A percentile compares a stretch with the other conserved stretches of the same genome.
Conservation (phyloP, 2,797 vertebrate species). For the Artibeus jamaicensis region DNA sequence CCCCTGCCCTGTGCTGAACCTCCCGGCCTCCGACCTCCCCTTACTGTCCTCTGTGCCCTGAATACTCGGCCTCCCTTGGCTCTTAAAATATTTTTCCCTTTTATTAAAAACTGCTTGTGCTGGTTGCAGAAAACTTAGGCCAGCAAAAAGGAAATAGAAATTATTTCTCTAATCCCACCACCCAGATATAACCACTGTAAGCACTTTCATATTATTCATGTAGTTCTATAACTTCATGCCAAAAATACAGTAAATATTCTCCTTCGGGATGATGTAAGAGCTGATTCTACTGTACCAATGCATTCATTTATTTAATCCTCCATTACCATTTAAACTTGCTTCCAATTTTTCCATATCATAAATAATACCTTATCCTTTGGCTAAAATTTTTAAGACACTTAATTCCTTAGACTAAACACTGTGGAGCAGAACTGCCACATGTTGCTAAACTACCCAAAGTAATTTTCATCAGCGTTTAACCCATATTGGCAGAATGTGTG, state of each 20-base stretch:
- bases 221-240: neutral
- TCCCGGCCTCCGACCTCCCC: neutral
- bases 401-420: neutral
- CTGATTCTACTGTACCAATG: neutral
- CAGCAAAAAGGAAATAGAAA: neutral
- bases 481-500: neutral
- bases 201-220: neutral
- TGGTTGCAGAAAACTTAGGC: neutral
- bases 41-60: neutral
- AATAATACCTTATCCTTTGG: neutral
- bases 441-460: neutral
- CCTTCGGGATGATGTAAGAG: neutral
- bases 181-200: neutral
- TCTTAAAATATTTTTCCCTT: neutral
- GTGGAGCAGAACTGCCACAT: neutral
- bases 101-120: neutral
- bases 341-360: neutral
- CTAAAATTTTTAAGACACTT: neutral
- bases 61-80: neutral
- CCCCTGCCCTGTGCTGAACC: accelerated
- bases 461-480: neutral
- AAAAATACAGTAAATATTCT: neutral
- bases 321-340: neutral
- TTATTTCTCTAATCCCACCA: neutral
- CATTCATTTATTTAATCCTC: neutral